Evolutionary conservation across 1,140 invertebrate genomes (phyloP).

Genomic region (Drosophila kanapiae): DNA sequence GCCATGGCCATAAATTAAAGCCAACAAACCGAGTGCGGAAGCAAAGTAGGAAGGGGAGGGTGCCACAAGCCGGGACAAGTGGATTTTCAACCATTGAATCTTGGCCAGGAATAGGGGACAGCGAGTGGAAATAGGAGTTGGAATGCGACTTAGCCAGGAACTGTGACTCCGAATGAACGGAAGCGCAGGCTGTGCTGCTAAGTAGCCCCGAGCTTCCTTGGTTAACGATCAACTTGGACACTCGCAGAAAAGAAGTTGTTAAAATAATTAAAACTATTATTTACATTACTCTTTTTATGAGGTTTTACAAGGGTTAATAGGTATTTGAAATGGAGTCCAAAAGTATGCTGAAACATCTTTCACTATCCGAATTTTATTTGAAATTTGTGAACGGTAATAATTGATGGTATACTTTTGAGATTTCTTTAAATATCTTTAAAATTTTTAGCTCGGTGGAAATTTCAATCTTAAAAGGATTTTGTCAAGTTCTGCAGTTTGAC

Average conservation of each 20-base stretch:
- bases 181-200: slow-evolving; percentile 72
- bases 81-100: slow-evolving; percentile 78
- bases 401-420: background rate
- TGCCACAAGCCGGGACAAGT: slow-evolving; percentile 45
- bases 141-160: slow-evolving; percentile 1
- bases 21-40: slow-evolving; percentile 76
- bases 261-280: background rate
- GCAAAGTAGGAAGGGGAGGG: slow-evolving; percentile 43
- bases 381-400: background rate
- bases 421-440: too few species aligned
- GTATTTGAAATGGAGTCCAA: background rate
- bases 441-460: too few species aligned
- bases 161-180: slow-evolving; percentile 35
- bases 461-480: too few species aligned
- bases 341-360: background rate
- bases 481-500: too few species aligned
- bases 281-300: background rate
- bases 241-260: background rate
- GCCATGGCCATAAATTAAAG: slow-evolving; percentile 78
- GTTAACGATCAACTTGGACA: slow-evolving; percentile 68
- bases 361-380: background rate
- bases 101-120: slow-evolving; percentile 33
- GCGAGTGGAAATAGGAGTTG: slow-evolving; percentile 2
- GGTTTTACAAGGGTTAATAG: background rate
- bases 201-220: slow-evolving; percentile 64